These are phyloP conservation scores for Pangasius krempfi DNA, from an alignment of 2,797 vertebrate species.

Conservation along the genomic window DNA sequence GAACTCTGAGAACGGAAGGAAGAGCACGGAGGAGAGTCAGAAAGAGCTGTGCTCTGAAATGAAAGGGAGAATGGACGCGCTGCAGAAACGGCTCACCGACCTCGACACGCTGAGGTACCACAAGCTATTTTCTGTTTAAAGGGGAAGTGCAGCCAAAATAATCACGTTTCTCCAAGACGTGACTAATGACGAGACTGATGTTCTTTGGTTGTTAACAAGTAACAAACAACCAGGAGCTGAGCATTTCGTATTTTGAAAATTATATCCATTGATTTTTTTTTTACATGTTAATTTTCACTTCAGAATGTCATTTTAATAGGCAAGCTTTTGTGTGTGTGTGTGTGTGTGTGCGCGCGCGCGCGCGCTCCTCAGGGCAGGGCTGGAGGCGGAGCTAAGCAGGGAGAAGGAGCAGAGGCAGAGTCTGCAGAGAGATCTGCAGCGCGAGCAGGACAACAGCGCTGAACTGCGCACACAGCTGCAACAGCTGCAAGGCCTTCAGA, in stretches of 20 bases:
- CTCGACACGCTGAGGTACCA: constrained; percentile 84
- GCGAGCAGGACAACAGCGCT: constrained; percentile 85
- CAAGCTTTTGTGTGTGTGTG: not conserved
- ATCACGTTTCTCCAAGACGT: not conserved
- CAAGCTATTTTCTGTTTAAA: not conserved
- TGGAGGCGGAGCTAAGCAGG: constrained; percentile 87
- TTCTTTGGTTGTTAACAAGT: not conserved
- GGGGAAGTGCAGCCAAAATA: not conserved
- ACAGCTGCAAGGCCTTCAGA: constrained; percentile 88
- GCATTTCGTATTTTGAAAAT: not conserved
- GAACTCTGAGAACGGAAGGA: constrained; percentile 78
- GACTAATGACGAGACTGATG: not conserved
- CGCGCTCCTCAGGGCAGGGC: constrained; percentile 72
- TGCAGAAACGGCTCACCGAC: constrained; percentile 84
- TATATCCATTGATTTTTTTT: not conserved
- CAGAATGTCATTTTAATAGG: not conserved
- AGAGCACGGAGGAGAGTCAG: constrained; percentile 80
- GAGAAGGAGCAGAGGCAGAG: constrained; percentile 91
- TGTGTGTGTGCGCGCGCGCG: not conserved
- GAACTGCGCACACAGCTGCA: constrained; percentile 90
- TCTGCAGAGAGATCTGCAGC: constrained; percentile 86
- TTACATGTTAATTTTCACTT: not conserved
- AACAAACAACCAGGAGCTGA: no score
- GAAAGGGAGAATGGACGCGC: constrained; percentile 72
- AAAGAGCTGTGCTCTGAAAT: constrained; percentile 82